Evolutionary conservation across 1,140 invertebrate genomes (phyloP), one percentile per base, ranked within the genome.

Genomic region (Atta cephalotes): DNA sequence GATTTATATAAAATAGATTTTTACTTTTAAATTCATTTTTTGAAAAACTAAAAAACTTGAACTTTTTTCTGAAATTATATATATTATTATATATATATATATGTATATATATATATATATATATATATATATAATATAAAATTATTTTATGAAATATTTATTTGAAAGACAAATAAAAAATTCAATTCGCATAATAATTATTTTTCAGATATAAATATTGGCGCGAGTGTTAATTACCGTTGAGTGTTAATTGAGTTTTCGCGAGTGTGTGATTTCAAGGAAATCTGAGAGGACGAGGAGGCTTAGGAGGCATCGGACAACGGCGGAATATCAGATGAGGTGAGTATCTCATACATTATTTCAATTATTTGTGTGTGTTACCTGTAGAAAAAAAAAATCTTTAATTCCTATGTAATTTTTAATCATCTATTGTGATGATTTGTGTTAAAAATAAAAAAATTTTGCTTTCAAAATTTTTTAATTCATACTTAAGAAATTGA

Each of bases 111-210:
- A n/a, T n/a, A n/a, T n/a, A n/a, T n/a, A n/a, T n/a, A n/a, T n/a
- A n/a, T n/a, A n/a, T 35, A 35, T 35, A 35, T 35, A 35, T 6
- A 35, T 0, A 35, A 35, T 35, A 35, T 35, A 35, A 35, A 35
- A 66, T 35, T 66, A n/a, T 66, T 66, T 66, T n/a, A n/a, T 66
- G 3, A 66, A 66, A 35, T 66, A 4, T 66, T 66, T 31, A 35
- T 7, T 65, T 18, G 28, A 65, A 65, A 35, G 18, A 1, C 0
- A 66, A 35, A n/a, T 66, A 35, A 35, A 35, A 65, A 18, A 28
- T 39, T 39, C 7, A 35, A 63, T 31, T 63, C 7, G 1, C 28
- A 39, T 39, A 39, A 18, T 31, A n/a, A 39, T 18, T n/a, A 39
- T 68, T 68, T 49, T 49, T 49, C 49, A 49, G 49, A 39, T 39